A percentile compares a stretch with the other conserved stretches of the same genome.
These are phyloP conservation scores for Eremophila alpestris DNA, from an alignment of 2,797 vertebrate species.

Conservation along the genomic window DNA sequence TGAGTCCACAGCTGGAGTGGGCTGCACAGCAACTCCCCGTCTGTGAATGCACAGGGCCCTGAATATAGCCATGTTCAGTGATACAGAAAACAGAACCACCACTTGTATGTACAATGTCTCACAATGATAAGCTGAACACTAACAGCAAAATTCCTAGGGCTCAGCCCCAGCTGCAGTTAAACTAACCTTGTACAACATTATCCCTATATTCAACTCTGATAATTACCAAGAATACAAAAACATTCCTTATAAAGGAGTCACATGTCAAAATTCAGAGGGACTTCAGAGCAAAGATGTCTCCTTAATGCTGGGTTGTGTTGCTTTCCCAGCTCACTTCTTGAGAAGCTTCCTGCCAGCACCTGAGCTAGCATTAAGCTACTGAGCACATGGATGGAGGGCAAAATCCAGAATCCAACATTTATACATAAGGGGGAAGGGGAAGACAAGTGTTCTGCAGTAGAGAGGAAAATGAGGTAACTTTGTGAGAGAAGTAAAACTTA, in stretches of 20 bases:
- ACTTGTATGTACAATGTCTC: background rate
- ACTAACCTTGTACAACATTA: background rate
- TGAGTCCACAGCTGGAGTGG: background rate
- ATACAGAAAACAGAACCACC: background rate
- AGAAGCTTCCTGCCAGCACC: background rate
- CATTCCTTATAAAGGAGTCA: conserved; percentile 36
- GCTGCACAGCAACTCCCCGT: background rate
- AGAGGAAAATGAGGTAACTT: conserved; percentile 53
- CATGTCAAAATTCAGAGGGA: conserved; percentile 4
- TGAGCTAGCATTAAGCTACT: background rate
- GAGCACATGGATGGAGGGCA: background rate
- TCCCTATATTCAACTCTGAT: conserved; percentile 25
- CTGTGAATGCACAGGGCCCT: background rate
- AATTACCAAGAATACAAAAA: conserved; percentile 24
- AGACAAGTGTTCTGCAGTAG: background rate
- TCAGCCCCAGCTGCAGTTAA: conserved; percentile 32
- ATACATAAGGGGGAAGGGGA: background rate
- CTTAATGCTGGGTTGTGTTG: background rate
- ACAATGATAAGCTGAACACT: background rate
- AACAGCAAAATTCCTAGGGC: conserved; percentile 21
- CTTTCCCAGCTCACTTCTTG: background rate
- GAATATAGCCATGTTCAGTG: background rate
- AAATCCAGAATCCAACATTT: background rate
- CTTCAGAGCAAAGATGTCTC: background rate
- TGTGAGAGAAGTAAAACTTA: background rate